Conservation (phyloP, 2,113 vertebrate genomes). For the Cyanoramphus novaezelandiae region DNA sequence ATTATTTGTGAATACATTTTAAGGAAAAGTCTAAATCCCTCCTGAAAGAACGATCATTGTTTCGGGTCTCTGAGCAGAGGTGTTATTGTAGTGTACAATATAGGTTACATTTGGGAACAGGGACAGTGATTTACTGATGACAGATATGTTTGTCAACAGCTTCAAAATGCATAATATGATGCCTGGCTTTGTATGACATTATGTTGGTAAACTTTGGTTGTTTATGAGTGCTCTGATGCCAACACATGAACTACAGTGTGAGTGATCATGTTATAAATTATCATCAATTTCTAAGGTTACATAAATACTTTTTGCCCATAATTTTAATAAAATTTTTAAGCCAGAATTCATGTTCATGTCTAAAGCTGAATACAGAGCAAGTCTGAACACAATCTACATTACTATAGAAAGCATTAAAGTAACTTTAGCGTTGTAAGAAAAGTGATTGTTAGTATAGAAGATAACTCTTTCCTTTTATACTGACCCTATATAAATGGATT, state of each 20-base stretch:
- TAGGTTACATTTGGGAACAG: not conserved
- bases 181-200: not conserved
- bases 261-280: not conserved
- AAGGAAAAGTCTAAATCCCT: not conserved
- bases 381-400: not conserved
- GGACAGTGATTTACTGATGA: not conserved
- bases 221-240: not conserved
- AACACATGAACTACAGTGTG: not conserved
- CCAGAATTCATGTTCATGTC: not conserved
- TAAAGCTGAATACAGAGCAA: not conserved
- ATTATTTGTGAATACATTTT: not conserved
- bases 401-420: not conserved
- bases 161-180: not conserved
- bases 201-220: not conserved
- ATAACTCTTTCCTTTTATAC: not conserved
- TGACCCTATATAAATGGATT: not conserved
- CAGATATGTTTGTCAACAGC: not conserved
- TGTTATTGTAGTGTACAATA: not conserved
- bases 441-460: not conserved
- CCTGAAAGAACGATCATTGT: not conserved
- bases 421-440: not conserved
- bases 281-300: not conserved
- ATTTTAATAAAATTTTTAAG: not conserved
- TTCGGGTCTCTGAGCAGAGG: not conserved
- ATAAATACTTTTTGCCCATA: not conserved